Conservation (phyloP, 2,113 vertebrate species). For the Vulpes lagopus region DNA sequence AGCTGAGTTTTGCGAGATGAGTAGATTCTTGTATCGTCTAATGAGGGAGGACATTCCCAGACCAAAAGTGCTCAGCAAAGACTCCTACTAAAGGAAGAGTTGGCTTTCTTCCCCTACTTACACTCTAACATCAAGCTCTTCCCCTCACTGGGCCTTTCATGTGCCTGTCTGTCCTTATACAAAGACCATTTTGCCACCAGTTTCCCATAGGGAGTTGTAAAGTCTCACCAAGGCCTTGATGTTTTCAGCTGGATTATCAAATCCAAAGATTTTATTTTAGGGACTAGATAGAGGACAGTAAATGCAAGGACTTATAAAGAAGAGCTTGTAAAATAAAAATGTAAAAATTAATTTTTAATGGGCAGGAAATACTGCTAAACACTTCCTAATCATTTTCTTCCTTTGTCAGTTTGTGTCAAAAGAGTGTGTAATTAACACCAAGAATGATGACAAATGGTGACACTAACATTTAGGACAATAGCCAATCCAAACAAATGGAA, state of each 20-base stretch:
- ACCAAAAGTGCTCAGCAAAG: background rate
- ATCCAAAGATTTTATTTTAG: background rate
- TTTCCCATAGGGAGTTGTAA: background rate
- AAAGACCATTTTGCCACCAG: background rate
- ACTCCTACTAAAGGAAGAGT: background rate
- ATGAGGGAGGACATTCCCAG: background rate
- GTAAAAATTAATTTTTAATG: background rate
- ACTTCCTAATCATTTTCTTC: background rate
- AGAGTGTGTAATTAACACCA: background rate
- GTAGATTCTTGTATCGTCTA: background rate
- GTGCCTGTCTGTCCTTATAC: background rate
- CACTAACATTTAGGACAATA: background rate
- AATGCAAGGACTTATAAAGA: background rate
- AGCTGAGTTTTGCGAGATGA: background rate
- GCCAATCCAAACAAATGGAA: background rate
- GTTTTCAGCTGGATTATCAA: background rate
- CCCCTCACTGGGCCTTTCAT: fast-evolving
- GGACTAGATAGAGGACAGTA: background rate
- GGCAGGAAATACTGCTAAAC: background rate
- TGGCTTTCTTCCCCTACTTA: background rate
- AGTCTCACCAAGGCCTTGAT: background rate
- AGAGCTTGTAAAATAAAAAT: background rate
- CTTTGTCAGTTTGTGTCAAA: background rate
- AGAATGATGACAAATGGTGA: background rate
- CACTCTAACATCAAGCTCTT: background rate